These are phyloP conservation scores for Diadema setosum DNA, from an alignment of 35 echinoderm and acorn worm species.

Conservation along the genomic window DNA sequence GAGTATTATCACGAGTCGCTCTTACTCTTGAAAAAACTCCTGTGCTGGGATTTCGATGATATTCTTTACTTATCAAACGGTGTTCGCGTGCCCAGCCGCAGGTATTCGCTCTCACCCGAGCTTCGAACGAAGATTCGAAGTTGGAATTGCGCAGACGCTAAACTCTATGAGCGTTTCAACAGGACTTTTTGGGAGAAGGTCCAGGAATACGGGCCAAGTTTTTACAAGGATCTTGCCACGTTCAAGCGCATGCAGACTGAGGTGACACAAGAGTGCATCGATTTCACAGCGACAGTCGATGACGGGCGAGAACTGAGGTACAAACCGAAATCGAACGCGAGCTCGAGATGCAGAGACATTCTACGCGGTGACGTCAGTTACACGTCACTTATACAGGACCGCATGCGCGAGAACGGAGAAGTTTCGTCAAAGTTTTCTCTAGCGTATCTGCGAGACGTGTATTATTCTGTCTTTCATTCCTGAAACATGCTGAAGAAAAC, in stretches of 20 bases:
- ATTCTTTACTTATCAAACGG: conserved; percentile 70
- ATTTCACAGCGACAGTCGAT: neutral
- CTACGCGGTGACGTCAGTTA: conserved; percentile 25
- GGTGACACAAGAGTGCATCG: conserved; percentile 6
- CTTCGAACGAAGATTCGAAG: neutral
- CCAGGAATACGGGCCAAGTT: conserved; percentile 3
- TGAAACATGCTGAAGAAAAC: too few species aligned
- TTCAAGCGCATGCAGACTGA: conserved; percentile 13
- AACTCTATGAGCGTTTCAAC: conserved; percentile 65
- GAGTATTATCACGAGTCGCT: conserved; percentile 85
- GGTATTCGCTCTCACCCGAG: neutral
- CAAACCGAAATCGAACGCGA: conserved; percentile 13
- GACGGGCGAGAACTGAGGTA: neutral
- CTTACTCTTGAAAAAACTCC: conserved; percentile 37
- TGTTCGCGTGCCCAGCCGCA: conserved; percentile 8
- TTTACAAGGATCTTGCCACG: conserved; percentile 24
- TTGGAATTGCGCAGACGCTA: conserved; percentile 37
- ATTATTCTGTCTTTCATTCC: neutral
- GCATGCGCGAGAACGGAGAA: neutral
- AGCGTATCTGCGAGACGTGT: neutral
- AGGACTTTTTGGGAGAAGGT: conserved; percentile 53
- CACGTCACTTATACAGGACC: neutral
- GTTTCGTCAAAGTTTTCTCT: neutral
- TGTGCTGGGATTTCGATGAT: conserved; percentile 87
- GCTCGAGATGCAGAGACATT: neutral